Conservation (phyloP, 2,888 invertebrate genomes). For the Sinotaia quadrata region DNA sequence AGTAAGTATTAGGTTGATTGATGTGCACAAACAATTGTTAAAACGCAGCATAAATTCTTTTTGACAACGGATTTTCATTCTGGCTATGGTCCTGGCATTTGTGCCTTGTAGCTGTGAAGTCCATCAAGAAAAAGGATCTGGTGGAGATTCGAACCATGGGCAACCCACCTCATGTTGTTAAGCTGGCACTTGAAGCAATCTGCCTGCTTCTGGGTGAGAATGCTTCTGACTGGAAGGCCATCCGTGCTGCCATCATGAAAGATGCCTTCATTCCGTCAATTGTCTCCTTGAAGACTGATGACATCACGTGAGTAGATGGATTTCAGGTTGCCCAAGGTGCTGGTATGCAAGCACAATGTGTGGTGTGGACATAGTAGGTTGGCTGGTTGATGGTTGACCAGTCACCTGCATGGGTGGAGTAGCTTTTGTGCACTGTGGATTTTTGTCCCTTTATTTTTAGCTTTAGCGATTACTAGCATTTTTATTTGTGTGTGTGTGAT, state of each 20-base stretch:
- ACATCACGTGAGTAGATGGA: conserved; percentile 64
- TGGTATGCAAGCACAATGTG: neutral
- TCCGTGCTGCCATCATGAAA: conserved; percentile 96
- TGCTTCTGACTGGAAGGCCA: conserved; percentile 98
- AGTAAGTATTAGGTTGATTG: too few species aligned
- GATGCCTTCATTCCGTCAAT: conserved; percentile 79
- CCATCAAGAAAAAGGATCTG: conserved; percentile 99
- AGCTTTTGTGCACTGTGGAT: too few species aligned
- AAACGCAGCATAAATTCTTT: too few species aligned
- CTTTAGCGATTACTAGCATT: too few species aligned
- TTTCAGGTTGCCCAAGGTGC: neutral
- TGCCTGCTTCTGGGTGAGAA: conserved; percentile 98
- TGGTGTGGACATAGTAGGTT: neutral
- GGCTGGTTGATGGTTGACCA: too few species aligned
- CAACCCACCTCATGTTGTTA: conserved; percentile 97
- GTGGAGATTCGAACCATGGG: conserved; percentile 99
- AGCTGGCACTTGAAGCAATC: conserved; percentile 98
- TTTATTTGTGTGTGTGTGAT: too few species aligned
- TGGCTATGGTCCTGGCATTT: neutral
- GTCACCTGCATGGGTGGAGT: too few species aligned
- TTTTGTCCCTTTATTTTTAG: too few species aligned
- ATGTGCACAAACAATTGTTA: too few species aligned
- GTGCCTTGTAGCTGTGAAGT: conserved; percentile 87
- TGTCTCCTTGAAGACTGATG: conserved; percentile 67
- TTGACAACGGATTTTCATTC: conserved; percentile 9